Evolutionary conservation across 2,113 vertebrate genomes (phyloP), one percentile per base, ranked within the genome.

Genomic region (Benitochromis conjunctus): DNA sequence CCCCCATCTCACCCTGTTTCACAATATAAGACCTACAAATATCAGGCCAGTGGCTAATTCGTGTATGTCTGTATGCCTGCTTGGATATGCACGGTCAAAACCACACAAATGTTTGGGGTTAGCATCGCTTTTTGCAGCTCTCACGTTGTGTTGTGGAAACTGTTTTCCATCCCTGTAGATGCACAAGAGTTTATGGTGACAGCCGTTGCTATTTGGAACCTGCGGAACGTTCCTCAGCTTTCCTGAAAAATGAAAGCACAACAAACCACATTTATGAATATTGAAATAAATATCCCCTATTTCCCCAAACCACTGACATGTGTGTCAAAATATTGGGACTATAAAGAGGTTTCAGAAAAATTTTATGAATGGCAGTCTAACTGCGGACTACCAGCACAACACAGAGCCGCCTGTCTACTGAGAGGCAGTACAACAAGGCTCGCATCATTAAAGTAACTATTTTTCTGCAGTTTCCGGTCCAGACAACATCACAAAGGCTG

Each of bases 181-280:
- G 89, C 86, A 77, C 58, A 19, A 31, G 86, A 90, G 95, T 95
- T 96, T 95, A 96, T 94, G 94, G 91, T 95, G 92, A 96, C 95
- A 96, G 93, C 92, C 48, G 84, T 95, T 95, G 93, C 94, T 95
- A 89, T 94, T 94, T 96, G 91, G 94, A 94, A 86, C 77, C 88
- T 74, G 78, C 41, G 48, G 91, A 80, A 86, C 3, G 26, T 87
- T 91, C 82, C 62, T 84, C 79, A 26, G 84, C 82, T 89, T 86
- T 92, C 48, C 88, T 90, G 80, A 93, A 89, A 95, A 92, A 95
- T 83, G 80, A 89, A 95, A 95, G 87, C 92, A 95, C 89, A 95
- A 94, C 91, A 96, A 95, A 95, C 93, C 92, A 58, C 90, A 87
- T 91, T 93, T 94, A 86, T 80, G 86, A 76, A 76, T 76, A 76